Evolutionary conservation across 2,797 vertebrate genomes (phyloP), one percentile per base, ranked within the genome.

Genomic region (Corythornis leucogaster): DNA sequence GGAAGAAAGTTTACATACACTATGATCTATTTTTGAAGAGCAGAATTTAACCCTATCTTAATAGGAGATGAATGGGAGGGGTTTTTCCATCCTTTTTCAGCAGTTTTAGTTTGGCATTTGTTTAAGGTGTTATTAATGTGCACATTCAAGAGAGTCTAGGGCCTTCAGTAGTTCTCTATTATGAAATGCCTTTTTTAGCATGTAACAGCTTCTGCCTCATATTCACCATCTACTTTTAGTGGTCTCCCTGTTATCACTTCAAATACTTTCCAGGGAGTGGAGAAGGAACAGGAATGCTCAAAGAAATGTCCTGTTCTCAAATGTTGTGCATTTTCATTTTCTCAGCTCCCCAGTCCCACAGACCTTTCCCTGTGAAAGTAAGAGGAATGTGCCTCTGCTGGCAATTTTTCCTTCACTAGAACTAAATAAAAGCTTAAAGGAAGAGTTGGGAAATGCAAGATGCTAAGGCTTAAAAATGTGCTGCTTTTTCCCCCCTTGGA

Each of bases 41-140:
- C 33, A 93, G 50, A 89, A 93, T 93, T 95, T 90, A 94, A 90
- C 51, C 57, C 43, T 81, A 16, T 80, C 50, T 95, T 92, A 94
- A 91, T 40, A 87, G n/a, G n/a, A 94, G 45, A 87, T 75, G 30
- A 93, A 87, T 50, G 17, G 63, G 79, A 15, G 8, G 66, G 14
- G 15, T 16, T 88, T 95, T 93, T 92, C 87, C 40, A n/a, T 35
- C 61, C 61, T 71, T 89, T 89, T 89, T 87, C 62, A 75, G 80
- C 61, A 75, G 63, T 95, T 96, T 91, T 45, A 84, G 45, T 94
- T 80, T 90, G 87, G 53, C 76, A 86, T 43, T 92, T 92, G 40
- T 91, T 92, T 80, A 88, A 79, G 70, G 51, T 66, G 69, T 94
- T 92, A 91, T 87, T 89, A 87, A 93, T 75, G 87, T 84, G 78